Conservation (phyloP, 2,797 vertebrate species). For the Rhinoraja longicauda region DNA sequence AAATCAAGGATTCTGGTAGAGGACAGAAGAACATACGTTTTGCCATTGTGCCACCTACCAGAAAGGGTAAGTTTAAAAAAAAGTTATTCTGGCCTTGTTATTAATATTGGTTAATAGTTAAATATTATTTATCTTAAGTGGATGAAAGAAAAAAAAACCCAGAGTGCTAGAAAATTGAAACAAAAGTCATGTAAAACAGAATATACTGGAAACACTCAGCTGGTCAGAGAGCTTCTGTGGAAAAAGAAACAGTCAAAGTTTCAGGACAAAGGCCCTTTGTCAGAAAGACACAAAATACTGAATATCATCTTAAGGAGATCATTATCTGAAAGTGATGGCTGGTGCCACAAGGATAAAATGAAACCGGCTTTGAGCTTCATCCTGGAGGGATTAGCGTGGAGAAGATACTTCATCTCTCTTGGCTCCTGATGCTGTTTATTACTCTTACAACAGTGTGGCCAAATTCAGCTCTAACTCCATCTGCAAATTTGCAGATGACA, state of each 20-base stretch:
- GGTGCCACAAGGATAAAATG: neutral
- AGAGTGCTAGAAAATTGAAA: neutral
- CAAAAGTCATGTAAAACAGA: neutral
- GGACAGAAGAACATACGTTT: neutral
- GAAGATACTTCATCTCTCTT: neutral
- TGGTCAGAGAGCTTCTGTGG: too few relatives aligned
- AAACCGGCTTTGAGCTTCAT: neutral
- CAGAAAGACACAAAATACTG: neutral
- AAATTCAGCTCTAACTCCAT: too few relatives aligned
- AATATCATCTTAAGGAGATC: neutral
- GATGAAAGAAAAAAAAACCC: neutral
- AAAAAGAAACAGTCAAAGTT: too few relatives aligned
- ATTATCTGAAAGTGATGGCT: neutral
- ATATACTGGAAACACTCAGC: too few relatives aligned
- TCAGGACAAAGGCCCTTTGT: too few relatives aligned
- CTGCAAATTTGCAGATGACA: too few relatives aligned
- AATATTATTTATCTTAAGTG: neutral
- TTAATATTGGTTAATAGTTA: too few relatives aligned
- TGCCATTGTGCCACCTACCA: neutral
- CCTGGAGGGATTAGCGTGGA: neutral
- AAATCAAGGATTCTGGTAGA: neutral
- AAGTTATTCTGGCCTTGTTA: neutral
- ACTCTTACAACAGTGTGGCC: too few relatives aligned
- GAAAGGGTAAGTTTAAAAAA: neutral
- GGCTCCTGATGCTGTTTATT: neutral